Evolutionary conservation across 2,888 invertebrate species (phyloP), one percentile per base, ranked within the genome.

Genomic region (Xiphydria camelus): DNA sequence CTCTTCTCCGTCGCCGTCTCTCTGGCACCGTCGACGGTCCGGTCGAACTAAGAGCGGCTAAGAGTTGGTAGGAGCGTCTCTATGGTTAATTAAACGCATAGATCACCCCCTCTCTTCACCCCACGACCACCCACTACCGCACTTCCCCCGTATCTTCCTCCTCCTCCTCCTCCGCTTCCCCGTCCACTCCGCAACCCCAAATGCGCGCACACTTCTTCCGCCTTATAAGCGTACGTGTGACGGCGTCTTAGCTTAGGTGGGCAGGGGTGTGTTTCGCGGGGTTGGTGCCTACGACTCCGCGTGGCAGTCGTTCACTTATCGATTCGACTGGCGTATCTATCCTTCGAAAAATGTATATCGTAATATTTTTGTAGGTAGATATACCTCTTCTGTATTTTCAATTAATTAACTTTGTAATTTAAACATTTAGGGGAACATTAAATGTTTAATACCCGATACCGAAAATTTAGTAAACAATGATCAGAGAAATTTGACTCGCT

Each of bases 31-130:
- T 20, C 25, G 51, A 59, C 51, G 55, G 61, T 60, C 63, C 59
- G 57, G 64, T 59, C 55, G 60, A 66, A 64, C 67, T 65, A 66
- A 69, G 63, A 68, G 64, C 66, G 53, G 62, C 67, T 66, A 68
- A 66, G 70, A 70, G 67, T 69, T 59, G 59, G 66, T 64, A 59
- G 63, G 58, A 68, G 67, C 66, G 64, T 72, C 71, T 72, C 68
- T 70, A 69, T 70, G 70, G 72, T 73, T 73, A 73, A 73, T 73
- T 73, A 72, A 71, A 73, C 71, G 71, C 72, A 71, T 72, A 72
- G 70, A 73, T 73, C 72, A 72, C 69, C 58, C 52, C 57, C 58
- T 41, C 43, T 44, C 53, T 35, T 40, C 19, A 10, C n/a, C 18
- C 35, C 35, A 29, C 29, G 32, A 20, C 41, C 41, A 26, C 41